Base-by-base conservation (phyloP, 2,113 vertebrate species). In the Sardina pilchardus region DNA sequence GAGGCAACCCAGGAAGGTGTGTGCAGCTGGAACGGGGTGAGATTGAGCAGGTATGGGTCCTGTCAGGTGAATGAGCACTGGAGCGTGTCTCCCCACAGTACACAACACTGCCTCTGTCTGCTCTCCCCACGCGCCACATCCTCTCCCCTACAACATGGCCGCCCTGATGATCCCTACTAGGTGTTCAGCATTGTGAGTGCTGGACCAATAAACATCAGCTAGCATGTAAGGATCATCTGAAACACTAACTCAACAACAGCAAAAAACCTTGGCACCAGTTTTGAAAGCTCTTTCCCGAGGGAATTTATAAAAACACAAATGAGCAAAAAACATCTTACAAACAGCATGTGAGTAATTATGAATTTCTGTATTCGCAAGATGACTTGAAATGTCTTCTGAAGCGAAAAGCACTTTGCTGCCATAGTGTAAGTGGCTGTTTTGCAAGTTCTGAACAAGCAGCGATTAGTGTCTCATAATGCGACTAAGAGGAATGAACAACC, bases 361-460 rank as follows among this genome's bases (percentile, higher is more conserved):
- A 84, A 85, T 91, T 86, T 90, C 36, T 63, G 88, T 81, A 84
- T 90, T 88, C 90, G 85, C 88, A 86, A 26, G 26, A 67, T 26
- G 59, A 67, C 59, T 71, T 9, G 30, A 71, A 71, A 34, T 71
- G 63, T 71, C 12, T 71, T 71, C 63, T 71, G 63, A 71, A 71
- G 63, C n/a, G 26, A 71, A 34, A 71, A 71, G 63, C 63, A 71
- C 63, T 71, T 71, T 71, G 63, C 26, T 26, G 56, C 26, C 63
- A 71, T 26, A 63, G 6, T 63, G 24, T 63, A 71, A 71, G 63
- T 71, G 63, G 63, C 63, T 71, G n/a, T 71, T 71, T 71, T 30
- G 63, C 63, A 14, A 71, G 26, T 26, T 71, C 63, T 71, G 63
- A 71, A 71, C 63, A 71, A 30, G 63, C 26, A 10, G 63, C 9